Evolutionary conservation across 1,140 invertebrate species (phyloP).

Genomic region (Helicoverpa armigera): DNA sequence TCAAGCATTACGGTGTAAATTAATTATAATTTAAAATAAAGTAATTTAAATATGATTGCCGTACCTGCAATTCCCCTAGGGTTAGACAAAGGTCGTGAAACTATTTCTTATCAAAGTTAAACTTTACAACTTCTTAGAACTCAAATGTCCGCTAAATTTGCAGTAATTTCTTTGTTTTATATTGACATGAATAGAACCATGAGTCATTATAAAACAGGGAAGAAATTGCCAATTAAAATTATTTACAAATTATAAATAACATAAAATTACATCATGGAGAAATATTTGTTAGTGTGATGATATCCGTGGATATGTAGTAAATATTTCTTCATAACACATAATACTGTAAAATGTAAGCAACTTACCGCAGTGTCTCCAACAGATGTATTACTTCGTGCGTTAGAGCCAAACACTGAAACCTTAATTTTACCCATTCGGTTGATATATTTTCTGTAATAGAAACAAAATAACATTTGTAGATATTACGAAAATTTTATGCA

Average conservation of each 20-base stretch:
- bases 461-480: constrained; percentile 24
- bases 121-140: constrained; percentile 46
- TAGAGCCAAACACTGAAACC: constrained; percentile 91
- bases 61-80: neutral
- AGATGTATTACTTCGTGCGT: constrained; percentile 89
- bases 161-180: constrained; percentile 52
- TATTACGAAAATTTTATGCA: too few relatives aligned
- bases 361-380: constrained; percentile 88
- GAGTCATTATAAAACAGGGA: constrained; percentile 56
- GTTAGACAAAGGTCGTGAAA: neutral
- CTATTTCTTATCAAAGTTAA: constrained; percentile 2
- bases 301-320: constrained; percentile 51
- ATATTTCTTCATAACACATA: constrained; percentile 83
- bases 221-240: constrained; percentile 64
- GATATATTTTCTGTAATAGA: constrained; percentile 89
- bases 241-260: constrained; percentile 54
- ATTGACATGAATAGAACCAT: neutral
- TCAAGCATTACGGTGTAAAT: constrained; percentile 4
- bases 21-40: constrained; percentile 21
- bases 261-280: constrained; percentile 77
- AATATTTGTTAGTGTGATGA: constrained; percentile 68
- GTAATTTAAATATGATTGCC: constrained; percentile 11
- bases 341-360: constrained; percentile 52
- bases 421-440: constrained; percentile 91
- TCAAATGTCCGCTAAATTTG: constrained; percentile 15